Evolutionary conservation across 1,140 invertebrate genomes (phyloP), one percentile per base, ranked within the genome.

Genomic region (Pseudomyrmex sp.): DNA sequence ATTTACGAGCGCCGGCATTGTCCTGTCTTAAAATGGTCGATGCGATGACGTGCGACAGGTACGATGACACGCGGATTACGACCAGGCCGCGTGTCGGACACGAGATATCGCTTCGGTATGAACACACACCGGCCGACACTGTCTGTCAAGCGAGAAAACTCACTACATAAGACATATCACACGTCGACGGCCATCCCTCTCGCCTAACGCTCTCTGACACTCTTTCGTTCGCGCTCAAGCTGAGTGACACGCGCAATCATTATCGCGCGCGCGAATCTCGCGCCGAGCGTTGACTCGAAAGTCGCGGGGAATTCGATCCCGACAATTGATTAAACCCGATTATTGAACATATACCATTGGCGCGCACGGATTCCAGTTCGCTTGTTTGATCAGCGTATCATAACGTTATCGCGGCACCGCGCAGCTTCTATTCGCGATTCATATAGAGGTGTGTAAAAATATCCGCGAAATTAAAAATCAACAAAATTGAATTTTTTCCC

Each of bases 21-120:
- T 75, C 66, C 54, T 50, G 76, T 86, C 85, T 83, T 44, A 56
- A 73, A 48, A 61, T 63, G 65, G 15, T 62, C 76, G 48, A 68
- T 70, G 12, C 85, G 83, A 85, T 88, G 87, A 88, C 61, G 77
- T 82, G 73, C 83, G 85, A 73, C 72, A 77, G 72, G 56, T 83
- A 73, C 77, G 86, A 85, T 74, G 83, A 87, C 86, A 77, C 62
- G 56, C 77, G 58, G 70, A 88, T 88, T 88, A 88, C 87, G 86
- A 63, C 13, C 76, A 46, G 15, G 35, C 35, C 83, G 72, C 82
- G 86, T 76, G 83, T 74, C 56, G 63, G 72, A 83, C 76, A 58
- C 66, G 66, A 59, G 26, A 83, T 73, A 85, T 85, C 66, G 83
- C n/a, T 35, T 35, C 63, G 76, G 62, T 75, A 75, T 48, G 75